Base-by-base conservation (phyloP, 2,113 vertebrate species). In the Nothoprocta perdicaria region DNA sequence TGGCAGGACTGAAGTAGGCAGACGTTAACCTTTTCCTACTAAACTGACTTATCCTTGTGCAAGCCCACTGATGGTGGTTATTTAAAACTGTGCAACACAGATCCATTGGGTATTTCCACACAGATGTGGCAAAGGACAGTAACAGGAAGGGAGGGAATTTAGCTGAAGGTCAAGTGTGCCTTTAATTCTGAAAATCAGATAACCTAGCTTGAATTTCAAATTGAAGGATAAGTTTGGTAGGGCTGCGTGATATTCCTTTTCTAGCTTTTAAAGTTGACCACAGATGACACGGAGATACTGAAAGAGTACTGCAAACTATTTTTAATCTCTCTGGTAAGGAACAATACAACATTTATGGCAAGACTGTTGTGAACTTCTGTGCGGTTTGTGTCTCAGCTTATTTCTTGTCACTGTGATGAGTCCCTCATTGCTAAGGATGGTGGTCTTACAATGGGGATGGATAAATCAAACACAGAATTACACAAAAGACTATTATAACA, bases 1-100 rank as follows among this genome's bases (percentile, higher is more conserved):
- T 13, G 12, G 12, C 14, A 23, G 14, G 24, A 38, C 48, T 43
- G 48, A 26, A 22, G 9, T 48, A 76, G 72, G 9, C 33, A n/a
- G 14, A n/a, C 65, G 18, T 29, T 66, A 48, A 1, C 8, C 31
- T 65, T 72, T 24, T 53, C n/a, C 15, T 77, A 27, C 10, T 27
- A 2, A 35, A 14, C n/a, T 1, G 1, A 43, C 14, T 10, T 24
- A 33, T 9, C 6, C 14, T 76, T 1, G 0, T 38, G 41, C 12
- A 24, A 33, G 50, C 4, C 4, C 23, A 11, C 11, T 14, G 27
- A 14, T 21, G 26, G 19, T 52, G 57, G 27, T 52, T 27, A 2
- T 13, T 43, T 50, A 41, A 0, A 1, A 21, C 69, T 72, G 14
- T 72, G 14, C 45, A 41, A 24, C 9, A 29, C 45, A n/a, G 48